These are phyloP conservation scores for Nineta flava DNA, from an alignment of 2,888 invertebrate species.

Conservation along the genomic window DNA sequence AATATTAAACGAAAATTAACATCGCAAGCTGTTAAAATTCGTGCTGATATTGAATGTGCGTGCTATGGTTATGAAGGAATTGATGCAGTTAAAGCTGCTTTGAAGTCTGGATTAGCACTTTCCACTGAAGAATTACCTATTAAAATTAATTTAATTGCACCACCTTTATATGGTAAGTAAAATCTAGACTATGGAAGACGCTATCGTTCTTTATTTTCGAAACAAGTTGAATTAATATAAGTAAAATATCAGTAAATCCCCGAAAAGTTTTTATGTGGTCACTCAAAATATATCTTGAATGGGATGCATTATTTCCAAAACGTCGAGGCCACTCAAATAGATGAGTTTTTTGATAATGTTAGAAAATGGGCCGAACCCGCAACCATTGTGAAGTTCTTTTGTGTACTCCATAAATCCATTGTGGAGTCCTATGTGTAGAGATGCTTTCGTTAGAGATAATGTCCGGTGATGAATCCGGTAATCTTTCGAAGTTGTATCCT, in stretches of 20 bases:
- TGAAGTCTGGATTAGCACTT: slow-evolving; percentile 75
- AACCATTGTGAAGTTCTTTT: too few species aligned
- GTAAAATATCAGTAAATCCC: background rate
- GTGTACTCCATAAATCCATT: too few species aligned
- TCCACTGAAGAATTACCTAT: slow-evolving; percentile 91
- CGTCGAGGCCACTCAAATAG: too few species aligned
- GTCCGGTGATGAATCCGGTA: too few species aligned
- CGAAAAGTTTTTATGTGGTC: background rate
- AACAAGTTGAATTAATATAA: background rate
- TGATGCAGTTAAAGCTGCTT: slow-evolving; percentile 90
- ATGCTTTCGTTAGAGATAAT: too few species aligned
- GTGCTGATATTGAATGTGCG: slow-evolving; percentile 84
- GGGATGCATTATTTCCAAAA: too few species aligned
- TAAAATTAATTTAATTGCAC: slow-evolving; percentile 97
- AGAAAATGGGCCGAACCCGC: too few species aligned
- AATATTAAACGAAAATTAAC: slow-evolving; percentile 94
- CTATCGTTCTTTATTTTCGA: too few species aligned
- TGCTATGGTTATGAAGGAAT: slow-evolving; percentile 97
- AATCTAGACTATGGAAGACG: background rate
- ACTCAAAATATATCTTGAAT: too few species aligned
- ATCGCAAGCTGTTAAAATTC: slow-evolving; percentile 91
- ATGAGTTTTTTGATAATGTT: too few species aligned
- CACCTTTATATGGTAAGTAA: slow-evolving; percentile 73
- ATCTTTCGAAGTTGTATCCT: too few species aligned
- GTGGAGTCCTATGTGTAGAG: too few species aligned